These are phyloP conservation scores for Helicoverpa assulta DNA, from an alignment of 2,888 invertebrate species.

Conservation along the genomic window DNA sequence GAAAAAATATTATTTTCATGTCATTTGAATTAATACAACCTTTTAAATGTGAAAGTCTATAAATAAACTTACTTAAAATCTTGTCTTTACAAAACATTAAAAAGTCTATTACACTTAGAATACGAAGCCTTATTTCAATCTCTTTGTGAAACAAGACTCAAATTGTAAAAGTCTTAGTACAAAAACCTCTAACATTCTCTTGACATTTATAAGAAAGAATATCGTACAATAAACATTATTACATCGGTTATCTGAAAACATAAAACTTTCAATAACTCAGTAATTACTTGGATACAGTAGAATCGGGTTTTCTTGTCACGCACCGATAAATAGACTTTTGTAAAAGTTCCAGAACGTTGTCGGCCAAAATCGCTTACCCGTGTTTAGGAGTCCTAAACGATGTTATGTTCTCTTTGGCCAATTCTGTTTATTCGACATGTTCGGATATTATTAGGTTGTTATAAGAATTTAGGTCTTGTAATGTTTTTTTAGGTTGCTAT, in stretches of 20 bases:
- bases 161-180: background rate
- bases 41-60: too few relatives aligned
- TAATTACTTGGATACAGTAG: slow-evolving; percentile 47
- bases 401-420: slow-evolving; percentile 33
- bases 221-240: slow-evolving; percentile 3
- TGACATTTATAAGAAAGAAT: background rate
- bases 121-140: background rate
- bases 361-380: slow-evolving; percentile 55
- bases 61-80: background rate
- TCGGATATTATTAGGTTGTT: slow-evolving; percentile 20
- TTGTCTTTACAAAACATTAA: background rate
- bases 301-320: slow-evolving; percentile 51
- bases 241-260: slow-evolving; percentile 3
- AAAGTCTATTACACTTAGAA: background rate
- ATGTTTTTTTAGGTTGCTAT: background rate
- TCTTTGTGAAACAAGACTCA: background rate
- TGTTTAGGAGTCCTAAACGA: slow-evolving; percentile 40
- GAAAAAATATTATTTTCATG: too few relatives aligned
- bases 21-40: too few relatives aligned
- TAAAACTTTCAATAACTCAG: slow-evolving; percentile 45
- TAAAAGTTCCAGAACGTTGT: slow-evolving; percentile 48
- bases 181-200: background rate
- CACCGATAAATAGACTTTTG: slow-evolving; percentile 39
- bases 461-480: background rate
- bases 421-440: slow-evolving; percentile 22